phyloP scores from a whole-genome alignment of 2,888 invertebrate genomes.

The Cephus pulcher region DNA sequence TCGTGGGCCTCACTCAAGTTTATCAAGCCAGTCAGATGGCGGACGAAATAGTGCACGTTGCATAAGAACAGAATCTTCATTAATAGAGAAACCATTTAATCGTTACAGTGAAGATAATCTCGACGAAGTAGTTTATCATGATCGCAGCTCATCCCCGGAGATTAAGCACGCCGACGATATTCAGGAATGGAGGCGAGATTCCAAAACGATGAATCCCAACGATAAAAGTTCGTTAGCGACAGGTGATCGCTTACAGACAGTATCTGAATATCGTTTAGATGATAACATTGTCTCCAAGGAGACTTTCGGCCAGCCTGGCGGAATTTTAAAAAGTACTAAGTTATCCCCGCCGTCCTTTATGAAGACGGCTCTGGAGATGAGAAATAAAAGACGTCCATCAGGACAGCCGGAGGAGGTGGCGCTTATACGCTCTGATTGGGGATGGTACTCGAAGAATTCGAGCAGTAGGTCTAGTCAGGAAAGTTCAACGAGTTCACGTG shows the following conservation, averaged over 20 bases:
- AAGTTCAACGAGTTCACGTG: conserved; percentile 24
- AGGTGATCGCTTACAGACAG: background rate
- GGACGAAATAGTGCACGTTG: background rate
- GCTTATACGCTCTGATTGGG: conserved; percentile 59
- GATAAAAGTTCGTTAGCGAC: background rate
- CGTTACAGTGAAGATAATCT: background rate
- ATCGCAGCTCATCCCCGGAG: background rate
- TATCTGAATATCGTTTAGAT: background rate
- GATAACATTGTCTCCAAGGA: background rate
- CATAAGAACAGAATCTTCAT: background rate
- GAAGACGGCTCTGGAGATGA: conserved; percentile 65
- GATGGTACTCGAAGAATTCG: conserved; percentile 45
- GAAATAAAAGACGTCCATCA: conserved; percentile 56
- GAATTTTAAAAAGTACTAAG: conserved; percentile 42
- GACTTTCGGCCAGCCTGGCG: conserved; percentile 10
- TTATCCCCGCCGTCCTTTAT: conserved; percentile 63
- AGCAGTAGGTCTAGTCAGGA: conserved; percentile 38
- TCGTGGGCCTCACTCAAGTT: background rate
- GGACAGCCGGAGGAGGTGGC: conserved; percentile 34
- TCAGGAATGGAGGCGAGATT: background rate
- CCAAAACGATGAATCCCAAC: background rate
- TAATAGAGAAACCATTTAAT: background rate
- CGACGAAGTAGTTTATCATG: background rate
- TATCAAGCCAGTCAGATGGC: background rate
- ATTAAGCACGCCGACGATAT: background rate